phyloP scores from a whole-genome alignment of 2,888 invertebrate genomes.

The Platerodrilus igneus region DNA sequence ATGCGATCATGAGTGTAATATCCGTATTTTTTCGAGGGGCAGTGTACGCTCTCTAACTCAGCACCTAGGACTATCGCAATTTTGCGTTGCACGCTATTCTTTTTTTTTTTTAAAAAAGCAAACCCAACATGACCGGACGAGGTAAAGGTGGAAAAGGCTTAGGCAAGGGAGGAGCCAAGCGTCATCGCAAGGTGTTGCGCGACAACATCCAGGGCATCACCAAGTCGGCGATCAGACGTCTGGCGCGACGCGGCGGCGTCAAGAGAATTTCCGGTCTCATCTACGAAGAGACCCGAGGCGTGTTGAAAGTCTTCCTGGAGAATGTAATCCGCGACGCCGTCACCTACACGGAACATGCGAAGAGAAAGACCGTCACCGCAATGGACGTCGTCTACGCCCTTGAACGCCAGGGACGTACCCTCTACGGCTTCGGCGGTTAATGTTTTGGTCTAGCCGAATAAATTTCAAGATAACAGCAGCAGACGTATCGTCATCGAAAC shows the following conservation, averaged over 20 bases:
- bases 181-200: constrained; percentile 9
- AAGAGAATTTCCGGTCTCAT: constrained; percentile 5
- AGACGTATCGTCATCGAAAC: no score
- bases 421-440: no score
- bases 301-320: constrained; percentile 6
- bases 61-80: no score
- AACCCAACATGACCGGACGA: no score
- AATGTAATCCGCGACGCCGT: constrained; percentile 3
- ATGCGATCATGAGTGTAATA: no score
- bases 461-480: no score
- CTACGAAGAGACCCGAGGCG: neutral
- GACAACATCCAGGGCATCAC: constrained; percentile 8
- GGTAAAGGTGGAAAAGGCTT: constrained; percentile 9
- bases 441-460: no score
- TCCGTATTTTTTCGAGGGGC: no score
- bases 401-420: constrained; percentile 74
- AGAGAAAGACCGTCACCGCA: constrained; percentile 81
- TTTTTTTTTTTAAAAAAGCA: no score
- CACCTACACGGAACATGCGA: constrained; percentile 63
- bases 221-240: constrained; percentile 48
- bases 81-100: no score
- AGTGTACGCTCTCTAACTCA: no score
- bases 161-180: constrained; percentile 10
- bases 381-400: constrained; percentile 87
- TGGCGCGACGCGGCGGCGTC: constrained; percentile 72